Conservation (phyloP, 2,113 vertebrate species). For the Amblyornis subalaris region DNA sequence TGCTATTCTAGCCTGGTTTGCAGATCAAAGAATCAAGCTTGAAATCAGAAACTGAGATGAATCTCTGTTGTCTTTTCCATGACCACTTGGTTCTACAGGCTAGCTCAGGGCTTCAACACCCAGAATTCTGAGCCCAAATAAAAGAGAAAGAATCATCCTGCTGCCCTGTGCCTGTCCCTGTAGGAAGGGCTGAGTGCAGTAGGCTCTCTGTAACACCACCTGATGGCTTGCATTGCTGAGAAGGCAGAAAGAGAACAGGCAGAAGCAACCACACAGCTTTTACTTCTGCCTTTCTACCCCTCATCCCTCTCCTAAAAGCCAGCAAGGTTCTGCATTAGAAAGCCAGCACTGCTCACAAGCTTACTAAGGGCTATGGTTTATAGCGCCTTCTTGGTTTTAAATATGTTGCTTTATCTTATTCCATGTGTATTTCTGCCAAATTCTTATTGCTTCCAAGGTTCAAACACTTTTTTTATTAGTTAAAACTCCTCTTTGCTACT, state of each 20-base stretch:
- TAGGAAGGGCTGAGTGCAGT: neutral
- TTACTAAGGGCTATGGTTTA: neutral
- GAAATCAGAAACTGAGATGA: neutral
- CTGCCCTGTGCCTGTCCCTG: accelerated
- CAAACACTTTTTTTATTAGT: neutral
- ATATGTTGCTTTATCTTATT: neutral
- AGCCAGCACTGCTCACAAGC: neutral
- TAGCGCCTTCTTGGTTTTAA: neutral
- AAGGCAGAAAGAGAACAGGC: neutral
- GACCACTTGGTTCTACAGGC: neutral
- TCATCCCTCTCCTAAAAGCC: neutral
- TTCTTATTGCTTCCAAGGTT: neutral
- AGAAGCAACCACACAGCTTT: neutral
- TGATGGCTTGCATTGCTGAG: neutral
- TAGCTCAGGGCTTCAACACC: neutral
- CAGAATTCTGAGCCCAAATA: neutral
- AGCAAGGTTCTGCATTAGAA: neutral
- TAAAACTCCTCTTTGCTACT: neutral
- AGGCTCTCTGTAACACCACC: neutral
- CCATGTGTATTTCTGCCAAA: neutral
- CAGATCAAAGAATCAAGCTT: neutral
- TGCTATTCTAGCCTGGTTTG: neutral
- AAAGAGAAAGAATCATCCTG: neutral
- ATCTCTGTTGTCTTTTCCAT: neutral
- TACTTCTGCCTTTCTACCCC: neutral